Base-by-base conservation (phyloP, 1,140 invertebrate species). In the Ips nitidus region DNA sequence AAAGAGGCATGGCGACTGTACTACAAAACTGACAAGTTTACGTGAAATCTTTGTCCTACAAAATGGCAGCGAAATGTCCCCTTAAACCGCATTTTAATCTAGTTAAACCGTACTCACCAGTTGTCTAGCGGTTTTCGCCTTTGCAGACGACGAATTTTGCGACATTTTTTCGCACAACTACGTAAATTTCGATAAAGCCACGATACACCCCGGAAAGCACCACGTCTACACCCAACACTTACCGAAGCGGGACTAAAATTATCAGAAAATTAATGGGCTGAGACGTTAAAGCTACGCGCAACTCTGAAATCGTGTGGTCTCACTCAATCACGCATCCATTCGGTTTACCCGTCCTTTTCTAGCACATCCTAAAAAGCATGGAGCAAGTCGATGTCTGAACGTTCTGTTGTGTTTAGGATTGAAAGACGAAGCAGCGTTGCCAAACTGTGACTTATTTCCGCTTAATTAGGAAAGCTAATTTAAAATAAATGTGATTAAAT, bases 231-330 rank as follows among this genome's bases (percentile, higher is more conserved):
- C 66, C 45, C 56, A 66, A 69, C 75, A 71, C 76, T 65, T 63
- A 37, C 65, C 56, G 70, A 74, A 75, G 75, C 72, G 75, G 72
- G 71, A 77, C 76, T 78, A 71, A 75, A 74, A 77, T 69, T 68
- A 22, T 22, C 22, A 22, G 22, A 22, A 22, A 22, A 22, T 22
- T 22, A 41, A 41, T 3, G 2, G 43, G 65, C 53, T 8, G 4
- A n/a, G 65, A 67, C 65, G 37, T 1, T 50, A 50, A 50, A 50
- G 45, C 45, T 50, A 50, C 7, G 45, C 45, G 6, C 45, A 50
- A 8, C 45, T 6, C 45, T 50, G 7, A 50, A 6, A 22, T 50
- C 45, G 45, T 50, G 52, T 56, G 39, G 38, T 42, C 45, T 47
- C 22, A 22, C 22, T 22, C 22, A 22, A 22, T 22, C 22, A 22